These are phyloP conservation scores for Sturnus vulgaris DNA, from an alignment of 2,113 vertebrate species.

Conservation along the genomic window DNA sequence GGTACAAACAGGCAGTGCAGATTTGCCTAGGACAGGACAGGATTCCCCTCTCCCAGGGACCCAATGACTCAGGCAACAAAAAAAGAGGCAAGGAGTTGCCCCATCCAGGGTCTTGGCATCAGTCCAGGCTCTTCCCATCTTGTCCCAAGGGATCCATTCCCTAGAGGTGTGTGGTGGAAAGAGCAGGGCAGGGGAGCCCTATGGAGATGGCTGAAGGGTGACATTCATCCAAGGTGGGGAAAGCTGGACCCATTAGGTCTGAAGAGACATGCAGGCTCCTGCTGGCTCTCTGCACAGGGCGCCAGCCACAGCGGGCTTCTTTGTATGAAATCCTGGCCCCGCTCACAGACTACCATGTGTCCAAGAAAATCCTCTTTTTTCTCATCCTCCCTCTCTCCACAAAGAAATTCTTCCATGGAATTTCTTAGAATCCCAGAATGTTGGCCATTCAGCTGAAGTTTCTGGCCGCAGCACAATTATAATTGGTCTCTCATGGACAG, in stretches of 20 bases:
- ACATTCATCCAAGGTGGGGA: background rate
- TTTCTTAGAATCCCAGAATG: conserved; percentile 59
- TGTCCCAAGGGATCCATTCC: background rate
- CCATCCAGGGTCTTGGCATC: background rate
- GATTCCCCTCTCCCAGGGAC: background rate
- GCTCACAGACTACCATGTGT: conserved; percentile 10
- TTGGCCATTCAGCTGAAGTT: conserved; percentile 34
- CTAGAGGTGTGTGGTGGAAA: background rate
- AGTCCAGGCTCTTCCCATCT: background rate
- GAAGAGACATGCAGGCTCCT: background rate
- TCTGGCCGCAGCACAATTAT: conserved; percentile 22
- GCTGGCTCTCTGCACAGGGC: background rate
- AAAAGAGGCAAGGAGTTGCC: background rate
- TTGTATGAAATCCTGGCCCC: conserved; percentile 24
- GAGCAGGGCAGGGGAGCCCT: background rate
- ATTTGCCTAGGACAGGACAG: background rate
- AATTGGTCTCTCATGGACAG: conserved; percentile 43
- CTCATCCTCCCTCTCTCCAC: conserved; percentile 21
- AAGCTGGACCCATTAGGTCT: background rate
- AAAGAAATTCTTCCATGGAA: conserved; percentile 49
- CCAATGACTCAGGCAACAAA: background rate
- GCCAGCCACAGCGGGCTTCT: background rate
- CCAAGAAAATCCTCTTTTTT: conserved; percentile 54
- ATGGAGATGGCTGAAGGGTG: background rate
- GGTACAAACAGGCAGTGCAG: background rate